Evolutionary conservation across 1,140 invertebrate species (phyloP), one percentile per base, ranked within the genome.

Genomic region (Dinoponera quadriceps): DNA sequence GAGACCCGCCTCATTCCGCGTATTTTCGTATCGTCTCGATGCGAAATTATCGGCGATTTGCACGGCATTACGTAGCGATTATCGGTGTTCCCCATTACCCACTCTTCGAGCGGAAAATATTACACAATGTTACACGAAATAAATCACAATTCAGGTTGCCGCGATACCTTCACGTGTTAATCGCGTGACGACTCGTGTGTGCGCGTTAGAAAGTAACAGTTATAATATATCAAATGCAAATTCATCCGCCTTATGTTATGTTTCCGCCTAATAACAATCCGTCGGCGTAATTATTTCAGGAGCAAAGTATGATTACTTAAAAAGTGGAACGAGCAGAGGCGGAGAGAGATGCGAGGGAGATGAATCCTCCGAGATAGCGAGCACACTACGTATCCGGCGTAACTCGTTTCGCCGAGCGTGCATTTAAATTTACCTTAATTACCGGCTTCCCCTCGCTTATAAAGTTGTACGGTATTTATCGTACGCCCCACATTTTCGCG

Each of bases 401-500:
- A 80, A 80, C 63, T n/a, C 38, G 33, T 57, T 69, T 80, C 49
- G 38, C 38, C 38, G 65, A 22, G 20, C 27, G 11, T 69, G 65
- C 75, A 71, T 71, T 80, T 80, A 80, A 80, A 80, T 80, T 80
- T 69, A 80, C 75, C 33, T 80, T 80, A 80, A 80, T 80, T 80
- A 80, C 65, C 33, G 25, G 51, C 63, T 78, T 78, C 75, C 51
- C 49, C 65, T 69, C 75, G 75, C n/a, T 80, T 80, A 71, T 71
- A 80, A 80, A 80, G 75, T 80, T 80, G 65, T 80, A 78, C 29
- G 63, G 49, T 69, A 71, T 80, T 80, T 80, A 80, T 80, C 65
- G 65, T 80, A 48, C 54, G 75, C 33, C 65, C 65, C 51, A 80
- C 65, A 80, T 80, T 80, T 80, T 71, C 54, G 65, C 75, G 33